A percentile compares a stretch with the other conserved stretches of the same genome.
Evolutionary conservation across 2,888 invertebrate genomes (phyloP).

Genomic region (Siphlonurus alternatus): DNA sequence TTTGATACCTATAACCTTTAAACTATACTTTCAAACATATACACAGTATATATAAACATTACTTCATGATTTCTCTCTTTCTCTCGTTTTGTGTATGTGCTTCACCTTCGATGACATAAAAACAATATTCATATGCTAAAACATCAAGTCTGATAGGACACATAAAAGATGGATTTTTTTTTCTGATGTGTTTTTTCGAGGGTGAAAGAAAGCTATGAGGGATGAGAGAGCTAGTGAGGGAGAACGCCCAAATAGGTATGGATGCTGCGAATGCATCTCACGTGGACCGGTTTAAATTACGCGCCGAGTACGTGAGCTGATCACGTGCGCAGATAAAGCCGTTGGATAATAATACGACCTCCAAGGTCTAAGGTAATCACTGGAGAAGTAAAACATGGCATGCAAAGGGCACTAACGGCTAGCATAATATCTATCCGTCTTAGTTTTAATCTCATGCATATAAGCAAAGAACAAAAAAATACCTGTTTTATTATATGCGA

Average conservation of each 20-base stretch:
- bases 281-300: conserved; percentile 2
- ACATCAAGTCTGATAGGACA: background rate
- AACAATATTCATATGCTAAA: background rate
- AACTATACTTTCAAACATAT: too few relatives aligned
- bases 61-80: background rate
- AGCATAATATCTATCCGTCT: too few relatives aligned
- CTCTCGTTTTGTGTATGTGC: background rate
- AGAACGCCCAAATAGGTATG: background rate
- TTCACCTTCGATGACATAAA: background rate
- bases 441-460: background rate
- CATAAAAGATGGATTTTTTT: background rate
- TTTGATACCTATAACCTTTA: background rate
- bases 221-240: background rate
- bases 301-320: background rate
- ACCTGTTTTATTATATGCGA: too few relatives aligned
- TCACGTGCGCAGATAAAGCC: background rate
- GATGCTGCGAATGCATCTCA: background rate
- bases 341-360: background rate
- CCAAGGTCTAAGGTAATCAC: background rate
- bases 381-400: background rate
- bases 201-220: background rate
- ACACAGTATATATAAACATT: background rate
- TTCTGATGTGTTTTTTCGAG: background rate
- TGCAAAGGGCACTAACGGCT: background rate
- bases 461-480: too few relatives aligned